Evolutionary conservation across 2,888 invertebrate genomes (phyloP), one percentile per base, ranked within the genome.

Genomic region (Nineta flava): DNA sequence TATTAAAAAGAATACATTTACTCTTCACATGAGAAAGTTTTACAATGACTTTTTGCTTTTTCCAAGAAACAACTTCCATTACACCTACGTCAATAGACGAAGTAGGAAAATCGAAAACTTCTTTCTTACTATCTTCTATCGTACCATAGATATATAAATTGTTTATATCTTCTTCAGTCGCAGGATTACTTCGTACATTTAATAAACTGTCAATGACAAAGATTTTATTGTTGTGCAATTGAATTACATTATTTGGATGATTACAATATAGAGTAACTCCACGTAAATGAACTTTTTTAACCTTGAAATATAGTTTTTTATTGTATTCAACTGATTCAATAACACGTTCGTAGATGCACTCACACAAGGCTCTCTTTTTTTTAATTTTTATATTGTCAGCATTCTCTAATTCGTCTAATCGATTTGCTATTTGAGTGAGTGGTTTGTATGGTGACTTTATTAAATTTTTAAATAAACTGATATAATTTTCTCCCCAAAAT

Each of bases 381-480:
- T 31, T 12, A 15, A 53, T 21, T 47, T 43, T 45, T 10, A 49
- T 43, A 13, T 34, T 41, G 19, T 51, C 48, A 9, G 46, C 16
- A n/a, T 21, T 46, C 45, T 53, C 53, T 2, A 51, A 43, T 46
- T 53, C 53, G 7, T 16, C 42, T 17, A 55, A 47, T 46, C 53
- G 48, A 46, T 53, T 53, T 9, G 38, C 43, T 16, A 53, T 52
- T 53, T 53, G 52, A 9, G 53, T 52, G 41, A 55, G 43, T 6
- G 53, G 46, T 45, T 52, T 53, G 17, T 47, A 35, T 7, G 50
- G 47, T 9, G 50, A 48, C 40, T 51, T 51, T 9, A 51, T 50
- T 6, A 55, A 34, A 12, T 38, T 34, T 50, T 57, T 57, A 2
- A 55, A 50, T 46, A 49, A 52, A 4, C n/a, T n/a, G n/a, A n/a